Evolutionary conservation across 2,113 vertebrate species (phyloP).

Genomic region (Todiramphus chloris): DNA sequence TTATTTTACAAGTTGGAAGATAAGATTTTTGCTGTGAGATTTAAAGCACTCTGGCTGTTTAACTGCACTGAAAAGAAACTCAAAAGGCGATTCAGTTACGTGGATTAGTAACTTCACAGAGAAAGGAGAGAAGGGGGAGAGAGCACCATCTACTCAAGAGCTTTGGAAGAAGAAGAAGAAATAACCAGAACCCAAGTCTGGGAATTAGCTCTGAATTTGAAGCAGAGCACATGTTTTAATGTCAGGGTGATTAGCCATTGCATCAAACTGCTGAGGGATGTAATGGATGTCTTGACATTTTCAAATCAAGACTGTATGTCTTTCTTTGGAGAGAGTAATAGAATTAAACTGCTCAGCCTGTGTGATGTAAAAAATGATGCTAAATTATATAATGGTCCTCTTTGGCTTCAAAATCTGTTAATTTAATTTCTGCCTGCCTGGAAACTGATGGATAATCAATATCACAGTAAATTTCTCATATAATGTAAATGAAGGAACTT

Average conservation of each 20-base stretch:
- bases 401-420: constrained; percentile 14
- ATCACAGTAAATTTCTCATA: not conserved
- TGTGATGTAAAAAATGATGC: not conserved
- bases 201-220: not conserved
- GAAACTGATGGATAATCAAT: constrained; percentile 15
- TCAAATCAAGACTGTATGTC: constrained; percentile 36
- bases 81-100: not conserved
- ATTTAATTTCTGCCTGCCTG: constrained; percentile 10
- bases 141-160: not conserved
- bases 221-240: constrained; percentile 19
- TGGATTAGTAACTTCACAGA: not conserved
- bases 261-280: constrained; percentile 15
- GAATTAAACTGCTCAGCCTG: constrained; percentile 13
- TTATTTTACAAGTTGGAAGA: not conserved
- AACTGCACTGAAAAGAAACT: not conserved
- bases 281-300: constrained; percentile 54
- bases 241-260: constrained; percentile 41
- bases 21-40: not conserved
- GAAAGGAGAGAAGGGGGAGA: not conserved
- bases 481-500: not conserved
- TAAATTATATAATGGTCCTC: not conserved
- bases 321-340: constrained; percentile 13
- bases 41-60: not conserved
- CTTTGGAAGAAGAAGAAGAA: not conserved
- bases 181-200: not conserved